Evolutionary conservation across 2,797 vertebrate species (phyloP).

Genomic region (Lutjanus argentimaculatus): DNA sequence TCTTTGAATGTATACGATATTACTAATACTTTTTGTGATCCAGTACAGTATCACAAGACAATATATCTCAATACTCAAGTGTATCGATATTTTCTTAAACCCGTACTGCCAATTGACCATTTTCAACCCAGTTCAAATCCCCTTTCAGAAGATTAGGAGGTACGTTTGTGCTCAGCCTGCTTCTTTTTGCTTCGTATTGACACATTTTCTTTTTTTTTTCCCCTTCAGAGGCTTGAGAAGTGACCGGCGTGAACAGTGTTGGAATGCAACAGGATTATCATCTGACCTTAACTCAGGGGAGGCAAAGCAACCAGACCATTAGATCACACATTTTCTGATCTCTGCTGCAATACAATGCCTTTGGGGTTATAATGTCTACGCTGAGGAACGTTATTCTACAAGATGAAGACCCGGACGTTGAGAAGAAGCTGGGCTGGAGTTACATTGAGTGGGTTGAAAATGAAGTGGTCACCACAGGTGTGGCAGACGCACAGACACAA

Average conservation of each 20-base stretch:
- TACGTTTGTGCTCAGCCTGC: conserved; percentile 33
- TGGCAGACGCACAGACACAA: conserved; percentile 79
- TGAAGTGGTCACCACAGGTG: conserved; percentile 61
- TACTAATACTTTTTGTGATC: too few relatives aligned
- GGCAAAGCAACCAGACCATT: conserved; percentile 39
- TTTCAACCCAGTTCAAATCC: conserved; percentile 44
- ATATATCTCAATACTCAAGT: too few relatives aligned
- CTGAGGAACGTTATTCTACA: conserved; percentile 80
- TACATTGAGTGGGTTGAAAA: conserved; percentile 82
- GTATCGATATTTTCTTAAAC: too few relatives aligned
- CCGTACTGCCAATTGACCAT: neutral
- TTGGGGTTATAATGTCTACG: conserved; percentile 82
- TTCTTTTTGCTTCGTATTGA: conserved; percentile 43
- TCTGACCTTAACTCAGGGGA: conserved; percentile 66
- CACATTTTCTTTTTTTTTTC: conserved; percentile 43
- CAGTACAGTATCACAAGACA: too few relatives aligned
- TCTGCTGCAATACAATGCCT: conserved; percentile 76
- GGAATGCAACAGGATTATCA: conserved; percentile 78
- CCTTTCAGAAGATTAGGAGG: conserved; percentile 45
- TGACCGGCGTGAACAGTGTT: conserved; percentile 61
- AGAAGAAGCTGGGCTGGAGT: conserved; percentile 82
- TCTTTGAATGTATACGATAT: too few relatives aligned
- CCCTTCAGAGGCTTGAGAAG: conserved; percentile 54
- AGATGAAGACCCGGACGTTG: conserved; percentile 77
- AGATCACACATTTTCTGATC: conserved; percentile 62